Evolutionary conservation across 2,888 invertebrate genomes (phyloP).

Genomic region (Laothoe populi): DNA sequence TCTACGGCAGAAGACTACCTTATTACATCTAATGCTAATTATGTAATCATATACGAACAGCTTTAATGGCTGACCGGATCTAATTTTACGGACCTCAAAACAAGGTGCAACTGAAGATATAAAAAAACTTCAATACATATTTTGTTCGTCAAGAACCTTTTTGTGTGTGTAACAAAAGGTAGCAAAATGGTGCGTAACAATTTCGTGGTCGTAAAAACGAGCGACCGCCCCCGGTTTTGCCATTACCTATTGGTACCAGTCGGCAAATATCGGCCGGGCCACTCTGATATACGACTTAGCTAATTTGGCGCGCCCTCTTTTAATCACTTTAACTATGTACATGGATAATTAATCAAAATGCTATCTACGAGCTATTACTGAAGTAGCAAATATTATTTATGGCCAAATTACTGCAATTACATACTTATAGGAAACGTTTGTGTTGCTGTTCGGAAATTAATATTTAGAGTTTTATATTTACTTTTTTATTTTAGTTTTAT

Average conservation of each 20-base stretch:
- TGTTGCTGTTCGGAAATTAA: background rate
- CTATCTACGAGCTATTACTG: conserved; percentile 11
- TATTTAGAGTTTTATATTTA: background rate
- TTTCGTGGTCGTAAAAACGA: conserved; percentile 3
- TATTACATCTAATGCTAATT: no score
- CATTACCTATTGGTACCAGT: conserved; percentile 11
- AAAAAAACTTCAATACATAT: no score
- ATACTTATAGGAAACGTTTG: background rate
- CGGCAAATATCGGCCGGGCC: conserved; percentile 11
- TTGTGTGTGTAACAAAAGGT: conserved; percentile 1
- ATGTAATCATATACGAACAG: no score
- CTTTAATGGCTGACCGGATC: no score
- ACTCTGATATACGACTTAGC: conserved; percentile 43
- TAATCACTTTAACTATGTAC: conserved; percentile 26
- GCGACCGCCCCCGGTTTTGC: conserved; percentile 1
- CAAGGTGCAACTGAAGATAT: no score
- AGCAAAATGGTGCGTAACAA: background rate
- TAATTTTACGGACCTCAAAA: no score
- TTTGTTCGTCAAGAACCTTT: no score
- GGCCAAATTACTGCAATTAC: background rate
- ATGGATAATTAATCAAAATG: conserved; percentile 22
- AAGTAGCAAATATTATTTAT: background rate
- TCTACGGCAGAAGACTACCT: no score
- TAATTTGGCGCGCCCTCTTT: conserved; percentile 38
- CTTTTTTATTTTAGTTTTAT: background rate